Base-by-base conservation (phyloP, 1,140 invertebrate species). In the Tetraneura akinire region DNA sequence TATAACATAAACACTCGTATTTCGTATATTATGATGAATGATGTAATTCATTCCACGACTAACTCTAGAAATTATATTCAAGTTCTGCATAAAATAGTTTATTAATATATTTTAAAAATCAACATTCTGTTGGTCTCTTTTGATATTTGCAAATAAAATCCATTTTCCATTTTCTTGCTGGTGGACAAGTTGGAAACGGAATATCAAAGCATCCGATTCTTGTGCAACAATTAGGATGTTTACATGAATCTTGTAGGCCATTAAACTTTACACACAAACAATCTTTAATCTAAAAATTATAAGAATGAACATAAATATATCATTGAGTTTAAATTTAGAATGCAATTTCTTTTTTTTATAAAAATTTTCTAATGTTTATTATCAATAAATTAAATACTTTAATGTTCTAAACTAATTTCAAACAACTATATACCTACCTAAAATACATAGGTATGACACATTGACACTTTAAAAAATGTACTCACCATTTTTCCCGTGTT, bases 191-290 rank as follows among this genome's bases (percentile, higher is more conserved):
- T 29, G 73, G 73, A 45, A 60, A 60, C 0, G 73, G 73, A 37
- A 45, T 23, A 18, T 76, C 73, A 13, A 60, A 45, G 9, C 73
- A 76, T 0, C 55, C 21, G 6, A 14, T 16, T 57, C 14, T 60
- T 4, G 16, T 57, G 3, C 9, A 26, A n/a, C 55, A 76, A 37
- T n/a, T 18, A 21, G 73, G 32, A 26, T 76, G 73, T 21, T 42
- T 21, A 11, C 73, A 76, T 10, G 53, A 29, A 49, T 76, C 73
- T 60, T 76, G 73, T 26, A 76, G 0, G 37, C 73, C 73, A 1
- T 76, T 76, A 14, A 60, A 26, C 37, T 76, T 76, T 5, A 76
- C 73, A 45, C 73, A 76, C 16, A 16, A 6, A 45, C 73, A 74
- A n/a, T 74, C 23, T 37, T 53, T 16, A 55, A 21, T 37, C 71